Evolutionary conservation across 1,140 invertebrate species (phyloP), one percentile per base, ranked within the genome.

Genomic region (Sesamia nonagrioides): DNA sequence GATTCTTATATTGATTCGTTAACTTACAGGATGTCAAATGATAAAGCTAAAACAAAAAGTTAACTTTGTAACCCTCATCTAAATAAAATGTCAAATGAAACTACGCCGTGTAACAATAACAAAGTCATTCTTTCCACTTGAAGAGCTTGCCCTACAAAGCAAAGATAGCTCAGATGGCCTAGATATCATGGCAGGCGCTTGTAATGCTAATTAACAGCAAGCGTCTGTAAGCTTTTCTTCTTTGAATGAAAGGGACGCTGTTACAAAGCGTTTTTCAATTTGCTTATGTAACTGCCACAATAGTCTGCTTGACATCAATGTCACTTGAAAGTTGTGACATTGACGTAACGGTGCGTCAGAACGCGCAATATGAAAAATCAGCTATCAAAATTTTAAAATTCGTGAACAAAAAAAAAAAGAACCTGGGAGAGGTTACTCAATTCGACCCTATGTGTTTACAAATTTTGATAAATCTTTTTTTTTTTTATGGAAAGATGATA

Each of bases 171-270:
- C 9, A 33, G 56, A 15, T 63, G 60, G 60, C 60, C 60, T 42
- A 63, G 60, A 63, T 63, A 63, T 40, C 60, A 63, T 18, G 9
- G 60, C 17, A 27, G 52, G 7, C 52, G 52, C 52, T 56, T 56
- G 18, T 56, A 27, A 40, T 63, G 60, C 35, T 63, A 63, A 63
- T 63, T 63, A 63, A 63, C 60, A 40, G 37, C 35, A 42, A 42
- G n/a, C 37, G 13, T 33, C n/a, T 18, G 60, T 63, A 42, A 63
- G 27, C 60, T 15, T 37, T 7, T n/a, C 13, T 37, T 17, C 35
- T 63, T 40, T 40, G 60, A 63, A 18, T 63, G 17, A 40, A 40
- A 9, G 35, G 35, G n/a, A 17, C 3, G 6, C n/a, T 63, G 35
- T 27, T 56, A 27, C 18, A 27, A 11, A 1, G 6, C 8, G n/a